Percentiles rank a stretch among this genome's conserved stretches.
Conservation (phyloP, 2,797 vertebrate genomes). For the Notolepis coatsorum region DNA sequence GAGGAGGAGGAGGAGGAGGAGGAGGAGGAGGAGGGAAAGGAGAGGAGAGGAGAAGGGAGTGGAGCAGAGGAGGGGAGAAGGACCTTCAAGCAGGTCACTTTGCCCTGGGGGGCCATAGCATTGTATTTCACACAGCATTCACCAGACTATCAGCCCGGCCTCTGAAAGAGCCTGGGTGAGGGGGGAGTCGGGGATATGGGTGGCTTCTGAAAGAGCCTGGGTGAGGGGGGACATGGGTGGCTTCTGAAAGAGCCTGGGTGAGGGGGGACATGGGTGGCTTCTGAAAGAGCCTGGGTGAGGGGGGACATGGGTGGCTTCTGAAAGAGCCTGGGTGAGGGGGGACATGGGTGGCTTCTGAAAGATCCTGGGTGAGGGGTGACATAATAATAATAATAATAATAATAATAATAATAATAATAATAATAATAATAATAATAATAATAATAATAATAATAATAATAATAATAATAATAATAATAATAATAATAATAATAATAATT, state of each 20-base stretch:
- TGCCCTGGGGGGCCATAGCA: constrained; percentile 15
- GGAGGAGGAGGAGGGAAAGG: constrained; percentile 16
- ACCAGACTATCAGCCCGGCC: constrained; percentile 47
- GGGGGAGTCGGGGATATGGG: constrained; percentile 30
- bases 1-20: constrained; percentile 3
- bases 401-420: too few relatives aligned
- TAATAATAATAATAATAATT: too few relatives aligned
- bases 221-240: constrained; percentile 27
- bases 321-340: too few relatives aligned
- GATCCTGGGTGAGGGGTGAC: too few relatives aligned
- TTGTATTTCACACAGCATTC: constrained; percentile 53
- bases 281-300: too few relatives aligned
- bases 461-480: too few relatives aligned
- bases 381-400: too few relatives aligned
- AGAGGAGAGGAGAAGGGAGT: constrained; percentile 9
- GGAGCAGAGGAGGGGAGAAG: not conserved
- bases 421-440: too few relatives aligned
- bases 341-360: constrained; percentile 26
- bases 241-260: too few relatives aligned
- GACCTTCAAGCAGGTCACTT: constrained; percentile 27
- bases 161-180: constrained; percentile 30
- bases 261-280: constrained; percentile 26
- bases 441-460: too few relatives aligned
- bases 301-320: constrained; percentile 27
- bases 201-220: too few relatives aligned